Base-by-base conservation (phyloP, 2,888 invertebrate species). In the Sesamia inferens region DNA sequence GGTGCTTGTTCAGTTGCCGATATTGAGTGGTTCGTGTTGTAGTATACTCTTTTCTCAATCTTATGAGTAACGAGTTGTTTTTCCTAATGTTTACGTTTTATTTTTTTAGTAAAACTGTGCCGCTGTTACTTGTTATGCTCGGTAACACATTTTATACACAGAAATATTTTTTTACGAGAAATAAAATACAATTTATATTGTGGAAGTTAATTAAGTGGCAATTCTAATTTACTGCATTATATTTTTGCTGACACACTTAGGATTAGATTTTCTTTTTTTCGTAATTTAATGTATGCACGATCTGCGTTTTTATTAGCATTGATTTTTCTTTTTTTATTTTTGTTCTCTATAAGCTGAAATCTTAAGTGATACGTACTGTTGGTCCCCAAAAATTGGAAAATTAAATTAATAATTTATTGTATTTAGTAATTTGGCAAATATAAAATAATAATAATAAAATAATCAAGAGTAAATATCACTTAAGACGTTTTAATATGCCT, bases 161-260 rank as follows among this genome's bases (percentile, higher is more conserved):
- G 93, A 95, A 94, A 94, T 95, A 95, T 96, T 96, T 96, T 96
- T 95, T 95, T 95, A 95, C 94, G 92, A 94, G 90, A 87, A 85
- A 77, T 77, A 78, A 78, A 85, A 87, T 84, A 91, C 93, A 93
- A 92, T 94, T 93, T 95, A 94, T 95, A 94, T 94, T 83, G 94
- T 94, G 90, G 92, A 94, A 94, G 92, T 95, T 95, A 95, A 94
- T 93, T 94, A 95, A 94, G 94, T 94, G 93, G 94, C 95, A 94
- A 95, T 94, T 94, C 91, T 95, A 93, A 95, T 95, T 95, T 95
- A 92, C 93, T 94, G 94, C 96, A 95, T 95, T 94, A 94, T 95
- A 95, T 94, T 96, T 95, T 95, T 95, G 96, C 96, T 96, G 96
- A 95, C 96, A 95, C 94, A 94, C 93, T 92, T 96, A 95, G 96